These are phyloP conservation scores for Alligator sinensis DNA, from an alignment of 2,113 vertebrate species.

Conservation along the genomic window DNA sequence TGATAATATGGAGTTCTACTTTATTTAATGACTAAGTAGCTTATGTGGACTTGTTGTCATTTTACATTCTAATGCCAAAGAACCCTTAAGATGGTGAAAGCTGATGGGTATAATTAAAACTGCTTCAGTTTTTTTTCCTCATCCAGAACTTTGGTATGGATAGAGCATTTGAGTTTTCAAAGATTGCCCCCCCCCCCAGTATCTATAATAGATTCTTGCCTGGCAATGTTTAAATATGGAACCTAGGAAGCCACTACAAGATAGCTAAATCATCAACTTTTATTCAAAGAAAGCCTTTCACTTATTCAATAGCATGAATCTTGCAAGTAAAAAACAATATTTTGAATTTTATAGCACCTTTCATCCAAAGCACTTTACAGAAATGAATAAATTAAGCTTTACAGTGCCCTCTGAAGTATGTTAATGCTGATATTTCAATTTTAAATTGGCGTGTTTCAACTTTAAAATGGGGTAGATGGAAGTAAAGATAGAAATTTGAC, in stretches of 20 bases:
- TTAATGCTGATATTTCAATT: slow-evolving; percentile 24
- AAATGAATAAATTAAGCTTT: slow-evolving; percentile 7
- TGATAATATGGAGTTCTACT: background rate
- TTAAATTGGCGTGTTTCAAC: slow-evolving; percentile 10
- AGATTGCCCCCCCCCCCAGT: background rate
- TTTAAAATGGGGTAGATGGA: background rate
- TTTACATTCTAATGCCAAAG: background rate
- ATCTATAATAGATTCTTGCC: slow-evolving; percentile 34
- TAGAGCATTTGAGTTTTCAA: slow-evolving; percentile 1
- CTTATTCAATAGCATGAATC: slow-evolving; percentile 26
- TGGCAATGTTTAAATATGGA: slow-evolving; percentile 45
- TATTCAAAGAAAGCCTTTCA: slow-evolving; percentile 51
- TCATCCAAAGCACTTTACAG: background rate
- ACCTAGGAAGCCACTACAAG: slow-evolving; percentile 42
- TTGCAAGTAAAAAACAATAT: slow-evolving; percentile 47
- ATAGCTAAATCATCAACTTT: slow-evolving; percentile 60
- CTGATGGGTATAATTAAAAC: background rate
- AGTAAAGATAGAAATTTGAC: background rate
- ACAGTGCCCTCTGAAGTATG: background rate
- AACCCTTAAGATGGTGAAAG: background rate
- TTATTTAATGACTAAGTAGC: background rate
- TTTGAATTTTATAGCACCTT: slow-evolving; percentile 48
- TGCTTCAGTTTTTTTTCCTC: slow-evolving; percentile 8
- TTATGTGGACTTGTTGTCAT: background rate
- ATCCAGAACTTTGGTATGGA: background rate